Base-by-base conservation (phyloP, 1,140 invertebrate species). In the Melanaphis sacchari region DNA sequence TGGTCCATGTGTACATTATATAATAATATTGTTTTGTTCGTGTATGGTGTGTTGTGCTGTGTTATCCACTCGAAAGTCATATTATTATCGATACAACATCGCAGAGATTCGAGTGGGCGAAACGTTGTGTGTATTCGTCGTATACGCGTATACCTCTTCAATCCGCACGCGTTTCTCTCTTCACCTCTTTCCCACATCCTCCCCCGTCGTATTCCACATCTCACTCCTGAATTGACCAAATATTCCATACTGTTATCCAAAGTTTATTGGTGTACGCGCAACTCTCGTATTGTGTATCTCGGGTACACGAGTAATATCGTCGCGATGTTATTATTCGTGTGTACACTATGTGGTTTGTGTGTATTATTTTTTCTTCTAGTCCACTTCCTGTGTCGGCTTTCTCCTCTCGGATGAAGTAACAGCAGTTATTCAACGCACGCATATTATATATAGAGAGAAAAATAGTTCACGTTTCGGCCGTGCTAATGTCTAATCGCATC, bases 351-450 rank as follows among this genome's bases (percentile, higher is more conserved):
- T 76, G 54, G 90, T 91, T 31, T 82, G 43, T 52, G n/a, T 85
- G 26, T 54, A 90, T 89, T 90, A 41, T 90, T 81, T 81, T 92
- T 82, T 76, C 38, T 91, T 43, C n/a, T 52, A 92, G 41, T 92
- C 22, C n/a, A 81, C 91, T 92, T 92, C 91, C 66, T 92, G 76
- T 82, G 90, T 41, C 5, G 24, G 76, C 91, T 92, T 92, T 92
- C 91, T 92, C 91, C n/a, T 76, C 76, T 76, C 66, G 36, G 76
- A 91, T 91, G 54, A 91, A 92, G 91, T 92, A 92, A 92, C 43
- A 81, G n/a, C 49, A 54, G 91, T 92, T 92, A 92, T 81, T n/a
- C 41, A 92, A 92, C 41, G 9, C 22, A 31, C 5, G 26, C 54
- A 88, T 21, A 46, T 22, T n/a, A 36, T 46, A 21, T 40, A 41